phyloP scores from a whole-genome alignment of 2,888 invertebrate genomes.

The Oxyteleia sp. region DNA sequence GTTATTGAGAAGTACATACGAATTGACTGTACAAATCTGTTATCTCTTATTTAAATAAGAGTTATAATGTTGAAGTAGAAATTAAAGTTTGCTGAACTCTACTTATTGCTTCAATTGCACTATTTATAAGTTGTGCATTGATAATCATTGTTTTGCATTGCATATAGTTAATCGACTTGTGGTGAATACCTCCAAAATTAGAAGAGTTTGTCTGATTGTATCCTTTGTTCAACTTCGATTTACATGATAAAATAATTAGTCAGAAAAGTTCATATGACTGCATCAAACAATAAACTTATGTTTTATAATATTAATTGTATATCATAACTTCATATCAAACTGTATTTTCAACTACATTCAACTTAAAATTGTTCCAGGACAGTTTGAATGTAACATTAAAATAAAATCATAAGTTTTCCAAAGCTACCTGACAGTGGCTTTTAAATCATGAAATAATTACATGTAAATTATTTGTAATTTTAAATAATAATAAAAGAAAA shows the following conservation, averaged over 20 bases:
- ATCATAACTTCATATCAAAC: slow-evolving; percentile 8
- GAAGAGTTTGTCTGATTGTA: too few species aligned
- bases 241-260: neutral
- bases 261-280: slow-evolving; percentile 17
- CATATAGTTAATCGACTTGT: neutral
- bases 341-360: slow-evolving; percentile 8
- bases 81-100: slow-evolving; percentile 14
- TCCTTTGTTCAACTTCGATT: neutral
- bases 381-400: neutral
- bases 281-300: neutral
- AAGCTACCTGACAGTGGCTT: neutral
- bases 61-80: slow-evolving; percentile 13
- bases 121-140: slow-evolving; percentile 23
- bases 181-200: neutral
- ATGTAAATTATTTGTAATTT: too few species aligned
- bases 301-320: slow-evolving; percentile 3
- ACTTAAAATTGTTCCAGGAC: slow-evolving; percentile 4
- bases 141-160: neutral
- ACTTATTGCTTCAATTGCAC: slow-evolving; percentile 14
- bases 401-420: neutral
- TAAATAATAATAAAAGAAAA: too few species aligned
- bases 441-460: neutral
- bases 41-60: slow-evolving; percentile 10
- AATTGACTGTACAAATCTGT: slow-evolving; percentile 19
- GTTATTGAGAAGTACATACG: slow-evolving; percentile 17